Percentiles rank a stretch among this genome's conserved stretches.
These are phyloP conservation scores for Lagorchestes hirsutus DNA, from an alignment of 2,797 vertebrate genomes.

Conservation along the genomic window DNA sequence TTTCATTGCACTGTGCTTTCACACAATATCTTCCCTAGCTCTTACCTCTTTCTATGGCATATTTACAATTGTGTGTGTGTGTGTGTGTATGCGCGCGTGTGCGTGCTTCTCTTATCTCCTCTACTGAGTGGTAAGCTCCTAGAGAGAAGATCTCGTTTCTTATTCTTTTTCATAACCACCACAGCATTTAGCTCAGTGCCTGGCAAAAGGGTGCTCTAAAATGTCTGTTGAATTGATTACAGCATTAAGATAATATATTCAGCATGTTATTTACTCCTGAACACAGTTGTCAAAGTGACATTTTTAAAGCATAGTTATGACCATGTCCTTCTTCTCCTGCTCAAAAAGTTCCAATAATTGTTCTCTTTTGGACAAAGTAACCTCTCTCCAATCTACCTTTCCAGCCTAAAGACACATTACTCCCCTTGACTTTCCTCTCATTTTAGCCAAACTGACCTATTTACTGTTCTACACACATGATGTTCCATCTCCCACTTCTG, in stretches of 20 bases:
- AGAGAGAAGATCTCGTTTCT: neutral
- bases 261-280: neutral
- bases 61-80: neutral
- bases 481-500: neutral
- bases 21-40: neutral
- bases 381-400: neutral
- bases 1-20: neutral
- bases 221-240: neutral
- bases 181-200: neutral
- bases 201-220: neutral
- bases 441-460: neutral
- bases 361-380: neutral
- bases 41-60: neutral
- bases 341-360: neutral
- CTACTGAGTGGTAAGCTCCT: neutral
- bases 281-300: neutral
- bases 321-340: neutral
- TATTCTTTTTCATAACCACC: neutral
- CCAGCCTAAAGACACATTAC: neutral
- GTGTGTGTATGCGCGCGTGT: too few species aligned
- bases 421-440: neutral
- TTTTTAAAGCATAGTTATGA: neutral
- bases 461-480: neutral
- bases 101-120: too few species aligned
- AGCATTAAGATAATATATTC: neutral